These are phyloP conservation scores for Antennarius striatus DNA, from an alignment of 2,113 vertebrate species.

Conservation along the genomic window DNA sequence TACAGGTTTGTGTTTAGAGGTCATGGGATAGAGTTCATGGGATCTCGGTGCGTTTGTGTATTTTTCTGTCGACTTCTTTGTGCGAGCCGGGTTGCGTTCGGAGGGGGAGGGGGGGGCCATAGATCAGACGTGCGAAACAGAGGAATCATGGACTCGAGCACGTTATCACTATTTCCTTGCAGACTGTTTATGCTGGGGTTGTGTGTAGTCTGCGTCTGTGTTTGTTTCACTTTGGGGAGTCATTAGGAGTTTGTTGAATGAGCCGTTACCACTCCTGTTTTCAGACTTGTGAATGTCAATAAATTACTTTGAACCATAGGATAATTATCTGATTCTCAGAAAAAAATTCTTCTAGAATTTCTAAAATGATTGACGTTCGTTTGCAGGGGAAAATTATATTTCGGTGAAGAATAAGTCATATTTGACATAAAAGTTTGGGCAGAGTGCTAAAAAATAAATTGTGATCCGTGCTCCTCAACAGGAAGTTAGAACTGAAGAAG, in stretches of 20 bases:
- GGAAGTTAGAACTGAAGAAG: too few relatives aligned
- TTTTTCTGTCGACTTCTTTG: conserved; percentile 14
- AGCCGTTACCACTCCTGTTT: background rate
- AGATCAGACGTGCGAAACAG: conserved; percentile 16
- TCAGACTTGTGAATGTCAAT: background rate
- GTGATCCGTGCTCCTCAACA: too few relatives aligned
- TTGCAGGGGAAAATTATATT: too few relatives aligned
- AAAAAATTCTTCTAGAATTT: too few relatives aligned
- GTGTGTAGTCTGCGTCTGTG: conserved; percentile 34
- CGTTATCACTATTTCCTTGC: conserved; percentile 32
- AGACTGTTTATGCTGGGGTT: conserved; percentile 29
- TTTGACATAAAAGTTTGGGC: too few relatives aligned
- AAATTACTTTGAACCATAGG: background rate
- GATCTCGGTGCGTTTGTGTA: conserved; percentile 17
- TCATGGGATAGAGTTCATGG: conserved; percentile 11
- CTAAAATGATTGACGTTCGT: too few relatives aligned
- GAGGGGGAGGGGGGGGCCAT: background rate
- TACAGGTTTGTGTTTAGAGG: conserved; percentile 31
- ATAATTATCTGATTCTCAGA: too few relatives aligned
- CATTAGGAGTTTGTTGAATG: background rate
- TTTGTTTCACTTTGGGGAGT: background rate
- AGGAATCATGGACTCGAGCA: conserved; percentile 9
- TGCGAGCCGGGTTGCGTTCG: background rate
- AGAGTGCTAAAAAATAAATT: too few relatives aligned
- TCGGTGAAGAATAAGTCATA: too few relatives aligned